phyloP scores from a whole-genome alignment of 2,888 invertebrate genomes.

The Pollenia amentaria region DNA sequence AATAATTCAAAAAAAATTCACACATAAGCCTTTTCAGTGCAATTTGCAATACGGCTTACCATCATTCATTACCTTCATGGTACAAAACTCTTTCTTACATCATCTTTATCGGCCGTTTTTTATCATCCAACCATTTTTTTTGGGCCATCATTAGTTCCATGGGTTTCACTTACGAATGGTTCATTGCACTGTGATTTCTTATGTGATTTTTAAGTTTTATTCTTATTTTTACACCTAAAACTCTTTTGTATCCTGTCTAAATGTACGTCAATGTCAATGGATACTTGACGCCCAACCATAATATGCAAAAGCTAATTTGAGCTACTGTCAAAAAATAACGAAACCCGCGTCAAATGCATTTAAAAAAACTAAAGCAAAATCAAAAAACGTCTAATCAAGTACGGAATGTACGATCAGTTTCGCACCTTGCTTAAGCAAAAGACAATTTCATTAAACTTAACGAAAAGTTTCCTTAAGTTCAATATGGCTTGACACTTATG shows the following conservation, averaged over 20 bases:
- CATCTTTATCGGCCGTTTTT: constrained; percentile 23
- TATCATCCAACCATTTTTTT: constrained; percentile 50
- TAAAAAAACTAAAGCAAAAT: too few species aligned
- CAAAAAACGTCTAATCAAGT: too few species aligned
- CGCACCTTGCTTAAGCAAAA: too few species aligned
- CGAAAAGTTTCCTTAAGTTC: too few species aligned
- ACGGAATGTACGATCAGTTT: too few species aligned
- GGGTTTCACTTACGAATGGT: constrained; percentile 77
- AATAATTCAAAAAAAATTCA: constrained; percentile 8
- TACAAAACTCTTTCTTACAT: constrained; percentile 28
- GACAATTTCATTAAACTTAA: too few species aligned
- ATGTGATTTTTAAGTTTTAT: constrained; percentile 56
- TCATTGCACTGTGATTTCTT: constrained; percentile 83
- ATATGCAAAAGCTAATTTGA: too few species aligned
- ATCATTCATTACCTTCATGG: constrained; percentile 28
- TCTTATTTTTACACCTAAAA: constrained; percentile 15
- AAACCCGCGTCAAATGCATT: too few species aligned
- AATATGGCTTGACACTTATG: too few species aligned
- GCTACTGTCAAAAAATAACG: too few species aligned
- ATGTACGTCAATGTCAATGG: neutral
- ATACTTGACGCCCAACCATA: constrained; percentile 8
- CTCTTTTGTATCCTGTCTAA: constrained; percentile 21
- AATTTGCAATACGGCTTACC: constrained; percentile 20
- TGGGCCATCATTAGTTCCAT: constrained; percentile 59
- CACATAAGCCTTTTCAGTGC: neutral